phyloP scores from a whole-genome alignment of 2,113 vertebrate genomes.

The Heterotis niloticus region DNA sequence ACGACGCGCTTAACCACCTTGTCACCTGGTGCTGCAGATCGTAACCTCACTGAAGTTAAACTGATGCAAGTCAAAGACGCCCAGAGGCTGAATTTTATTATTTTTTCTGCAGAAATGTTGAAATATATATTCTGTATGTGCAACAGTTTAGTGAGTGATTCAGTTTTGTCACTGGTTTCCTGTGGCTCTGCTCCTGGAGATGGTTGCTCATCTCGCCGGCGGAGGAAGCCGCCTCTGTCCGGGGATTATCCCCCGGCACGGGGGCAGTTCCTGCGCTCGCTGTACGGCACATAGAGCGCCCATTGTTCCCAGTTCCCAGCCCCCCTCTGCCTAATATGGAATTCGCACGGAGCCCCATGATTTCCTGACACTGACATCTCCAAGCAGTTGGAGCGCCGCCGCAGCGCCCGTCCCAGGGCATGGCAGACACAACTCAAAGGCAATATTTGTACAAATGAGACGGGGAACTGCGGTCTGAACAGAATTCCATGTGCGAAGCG shows the following conservation, averaged over 20 bases:
- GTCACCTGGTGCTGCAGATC: too few relatives aligned
- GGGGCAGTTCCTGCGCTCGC: slow-evolving; percentile 29
- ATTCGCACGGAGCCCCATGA: slow-evolving; percentile 27
- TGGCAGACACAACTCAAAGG: background rate
- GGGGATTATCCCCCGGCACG: slow-evolving; percentile 25
- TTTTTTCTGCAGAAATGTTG: too few relatives aligned
- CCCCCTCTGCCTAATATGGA: slow-evolving; percentile 47
- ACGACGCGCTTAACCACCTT: too few relatives aligned
- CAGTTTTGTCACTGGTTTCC: slow-evolving; percentile 4
- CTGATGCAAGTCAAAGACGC: too few relatives aligned
- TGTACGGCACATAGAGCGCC: slow-evolving; percentile 39
- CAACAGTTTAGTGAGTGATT: too few relatives aligned
- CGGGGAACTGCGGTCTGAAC: slow-evolving; percentile 13
- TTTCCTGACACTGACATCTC: slow-evolving; percentile 41
- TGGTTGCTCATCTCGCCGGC: background rate
- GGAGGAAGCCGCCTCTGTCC: slow-evolving; percentile 4
- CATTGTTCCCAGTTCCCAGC: slow-evolving; percentile 42
- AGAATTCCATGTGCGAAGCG: slow-evolving; percentile 32
- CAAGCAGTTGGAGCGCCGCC: background rate
- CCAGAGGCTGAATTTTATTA: too few relatives aligned
- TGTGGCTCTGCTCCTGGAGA: background rate
- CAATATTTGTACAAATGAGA: background rate
- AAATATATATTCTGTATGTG: too few relatives aligned
- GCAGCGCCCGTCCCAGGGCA: slow-evolving; percentile 10
- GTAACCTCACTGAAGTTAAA: too few relatives aligned